Base-by-base conservation (phyloP, 2,113 vertebrate genomes). In the Strix uralensis region DNA sequence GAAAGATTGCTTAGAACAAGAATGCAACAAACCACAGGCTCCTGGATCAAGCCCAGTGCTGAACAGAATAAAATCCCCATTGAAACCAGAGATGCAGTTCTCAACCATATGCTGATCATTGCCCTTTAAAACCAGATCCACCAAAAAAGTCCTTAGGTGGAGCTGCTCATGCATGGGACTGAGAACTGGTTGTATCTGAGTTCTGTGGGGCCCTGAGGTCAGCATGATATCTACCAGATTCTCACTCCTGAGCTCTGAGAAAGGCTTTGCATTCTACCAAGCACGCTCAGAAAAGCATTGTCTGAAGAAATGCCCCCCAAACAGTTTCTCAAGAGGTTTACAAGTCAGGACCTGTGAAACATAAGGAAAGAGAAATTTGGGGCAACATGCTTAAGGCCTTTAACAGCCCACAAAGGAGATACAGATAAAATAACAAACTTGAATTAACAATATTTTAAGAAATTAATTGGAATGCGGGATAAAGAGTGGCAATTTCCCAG, bases 101-200 rank as follows among this genome's bases (percentile, higher is more conserved):
- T 72, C 29, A 36, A 16, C 9, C 6, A 0, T 9, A 10, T 17
- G 44, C 36, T 77, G 26, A 44, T 51, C 0, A 1, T 27, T 52
- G 18, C 1, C 1, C 17, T 74, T 78, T 27, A 49, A 71, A 84
- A 73, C 11, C 25, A 59, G 10, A 63, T 42, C 19, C 25, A 20
- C 23, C 1, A 0, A 30, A 40, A 46, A 77, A 27, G 3, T 46
- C 34, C 25, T 91, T 42, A 15, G 12, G 20, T 62, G 14, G 69
- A 55, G 55, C 23, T 61, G 11, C 16, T 62, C 3, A 6, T 13
- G 5, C 0, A 0, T 27, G 47, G 36, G 20, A 30, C 46, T n/a
- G 71, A 77, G 74, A 73, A 8, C 16, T 27, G 38, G n/a, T 29
- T 63, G 46, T 15, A 38, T 6, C 27, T 47, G 61, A 5, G 44